Conservation (phyloP, 2,113 vertebrate species). For the Euleptes europaea region DNA sequence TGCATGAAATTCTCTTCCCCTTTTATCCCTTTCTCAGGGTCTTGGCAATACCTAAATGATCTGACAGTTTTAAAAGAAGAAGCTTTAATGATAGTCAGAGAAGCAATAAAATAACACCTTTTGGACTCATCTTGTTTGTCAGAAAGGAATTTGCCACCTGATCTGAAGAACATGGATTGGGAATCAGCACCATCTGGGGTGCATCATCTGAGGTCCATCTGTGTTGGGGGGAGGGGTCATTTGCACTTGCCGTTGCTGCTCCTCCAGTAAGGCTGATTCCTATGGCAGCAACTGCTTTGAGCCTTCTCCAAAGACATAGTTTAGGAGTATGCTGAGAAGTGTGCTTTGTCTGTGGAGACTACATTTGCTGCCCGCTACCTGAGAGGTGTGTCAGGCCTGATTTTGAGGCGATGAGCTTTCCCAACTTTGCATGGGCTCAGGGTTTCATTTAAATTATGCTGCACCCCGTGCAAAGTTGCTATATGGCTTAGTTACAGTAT, state of each 20-base stretch:
- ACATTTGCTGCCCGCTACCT: neutral
- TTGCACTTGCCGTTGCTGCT: neutral
- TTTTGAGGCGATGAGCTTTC: too few species aligned
- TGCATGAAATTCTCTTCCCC: too few species aligned
- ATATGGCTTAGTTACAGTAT: too few species aligned
- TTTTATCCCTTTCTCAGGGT: neutral
- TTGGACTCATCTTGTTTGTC: neutral
- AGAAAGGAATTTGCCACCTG: neutral
- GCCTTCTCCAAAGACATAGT: neutral
- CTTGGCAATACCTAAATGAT: neutral
- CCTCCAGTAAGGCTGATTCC: neutral
- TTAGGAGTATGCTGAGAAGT: neutral
- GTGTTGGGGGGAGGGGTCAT: too few species aligned
- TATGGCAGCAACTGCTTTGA: neutral
- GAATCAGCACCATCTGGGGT: neutral
- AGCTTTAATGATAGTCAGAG: neutral
- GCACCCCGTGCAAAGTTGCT: too few species aligned
- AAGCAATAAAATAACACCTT: neutral
- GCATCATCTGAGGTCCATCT: neutral
- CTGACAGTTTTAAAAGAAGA: neutral
- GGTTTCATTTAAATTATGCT: too few species aligned
- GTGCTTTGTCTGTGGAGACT: neutral
- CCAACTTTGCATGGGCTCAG: too few species aligned
- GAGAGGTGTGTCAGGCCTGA: too few species aligned
- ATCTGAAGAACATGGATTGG: neutral